These are phyloP conservation scores for Teleogryllus occipitalis DNA, from an alignment of 1,140 invertebrate species.

Conservation along the genomic window DNA sequence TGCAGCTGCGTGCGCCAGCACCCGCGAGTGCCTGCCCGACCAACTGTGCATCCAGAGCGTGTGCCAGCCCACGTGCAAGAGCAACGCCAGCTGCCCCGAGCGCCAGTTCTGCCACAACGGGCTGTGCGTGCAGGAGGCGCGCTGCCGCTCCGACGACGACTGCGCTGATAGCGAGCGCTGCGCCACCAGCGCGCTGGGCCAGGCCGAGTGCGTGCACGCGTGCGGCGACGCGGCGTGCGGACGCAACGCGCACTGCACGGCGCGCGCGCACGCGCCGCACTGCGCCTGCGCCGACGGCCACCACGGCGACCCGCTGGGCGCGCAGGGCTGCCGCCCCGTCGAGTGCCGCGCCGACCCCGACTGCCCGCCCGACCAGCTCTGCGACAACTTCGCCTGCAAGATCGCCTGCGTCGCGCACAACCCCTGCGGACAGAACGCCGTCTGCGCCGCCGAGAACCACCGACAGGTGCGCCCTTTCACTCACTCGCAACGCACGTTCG, in stretches of 20 bases:
- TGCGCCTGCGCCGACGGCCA: slow-evolving; percentile 71
- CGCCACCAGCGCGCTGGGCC: slow-evolving; percentile 52
- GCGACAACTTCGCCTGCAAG: slow-evolving; percentile 69
- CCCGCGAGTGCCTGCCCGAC: slow-evolving; percentile 69
- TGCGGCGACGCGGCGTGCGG: slow-evolving; percentile 65
- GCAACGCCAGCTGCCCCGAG: slow-evolving; percentile 67
- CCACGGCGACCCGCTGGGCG: slow-evolving; percentile 65
- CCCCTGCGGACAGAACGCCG: slow-evolving; percentile 71
- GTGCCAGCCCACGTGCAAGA: slow-evolving; percentile 69
- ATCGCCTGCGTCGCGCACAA: slow-evolving; percentile 72
- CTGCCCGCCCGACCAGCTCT: slow-evolving; percentile 73
- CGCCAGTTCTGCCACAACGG: slow-evolving; percentile 73
- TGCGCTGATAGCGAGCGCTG: slow-evolving; percentile 61
- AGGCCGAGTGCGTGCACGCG: slow-evolving; percentile 58
- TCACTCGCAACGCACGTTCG: too few species aligned
- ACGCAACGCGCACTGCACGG: slow-evolving; percentile 66
- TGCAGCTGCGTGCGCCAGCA: slow-evolving; percentile 58
- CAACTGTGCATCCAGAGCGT: slow-evolving; percentile 71
- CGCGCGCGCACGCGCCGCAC: slow-evolving; percentile 56
- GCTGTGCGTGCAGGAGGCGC: slow-evolving; percentile 70
- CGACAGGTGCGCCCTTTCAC: slow-evolving; percentile 38
- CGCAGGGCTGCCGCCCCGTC: slow-evolving; percentile 63
- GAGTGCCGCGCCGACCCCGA: slow-evolving; percentile 63
- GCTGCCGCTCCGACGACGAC: slow-evolving; percentile 59
- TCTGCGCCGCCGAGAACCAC: slow-evolving; percentile 73